Conservation (phyloP, 2,888 invertebrate species). For the Itoplectis maculator region DNA sequence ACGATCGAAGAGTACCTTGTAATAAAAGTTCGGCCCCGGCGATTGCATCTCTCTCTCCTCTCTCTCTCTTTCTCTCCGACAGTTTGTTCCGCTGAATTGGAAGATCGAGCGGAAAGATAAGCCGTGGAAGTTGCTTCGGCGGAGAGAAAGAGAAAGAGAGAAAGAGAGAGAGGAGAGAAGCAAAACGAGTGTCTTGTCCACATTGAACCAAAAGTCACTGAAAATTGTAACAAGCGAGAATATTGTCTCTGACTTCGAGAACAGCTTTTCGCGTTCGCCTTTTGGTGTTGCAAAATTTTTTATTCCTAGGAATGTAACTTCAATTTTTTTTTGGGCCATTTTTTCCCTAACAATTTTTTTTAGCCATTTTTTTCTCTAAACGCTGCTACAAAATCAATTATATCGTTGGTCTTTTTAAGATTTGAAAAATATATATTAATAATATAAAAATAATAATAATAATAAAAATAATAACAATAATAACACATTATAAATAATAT, state of each 20-base stretch:
- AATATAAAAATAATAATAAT: too few species aligned
- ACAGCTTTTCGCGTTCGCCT: conserved; percentile 43
- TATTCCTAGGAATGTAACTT: conserved; percentile 32
- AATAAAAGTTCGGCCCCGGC: conserved; percentile 69
- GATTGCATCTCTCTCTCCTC: conserved; percentile 68
- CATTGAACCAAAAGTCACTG: conserved; percentile 49
- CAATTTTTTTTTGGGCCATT: too few species aligned
- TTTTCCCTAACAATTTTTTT: too few species aligned
- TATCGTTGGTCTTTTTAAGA: too few species aligned
- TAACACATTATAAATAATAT: too few species aligned
- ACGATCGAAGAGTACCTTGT: conserved; percentile 70
- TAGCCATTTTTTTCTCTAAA: too few species aligned
- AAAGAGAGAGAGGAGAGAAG: conserved; percentile 30
- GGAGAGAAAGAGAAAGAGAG: conserved; percentile 47
- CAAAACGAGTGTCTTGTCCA: conserved; percentile 44
- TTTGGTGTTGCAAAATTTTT: conserved; percentile 46
- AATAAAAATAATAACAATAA: too few species aligned
- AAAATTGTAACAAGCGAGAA: conserved; percentile 63
- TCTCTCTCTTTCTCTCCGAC: conserved; percentile 61
- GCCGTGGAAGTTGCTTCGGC: conserved; percentile 66
- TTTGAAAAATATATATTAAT: too few species aligned
- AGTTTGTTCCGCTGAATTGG: conserved; percentile 69
- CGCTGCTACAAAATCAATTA: too few species aligned
- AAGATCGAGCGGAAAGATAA: conserved; percentile 75
- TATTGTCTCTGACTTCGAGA: conserved; percentile 28